These are phyloP conservation scores for Dryobota labecula DNA, from an alignment of 2,888 invertebrate genomes.

Conservation along the genomic window DNA sequence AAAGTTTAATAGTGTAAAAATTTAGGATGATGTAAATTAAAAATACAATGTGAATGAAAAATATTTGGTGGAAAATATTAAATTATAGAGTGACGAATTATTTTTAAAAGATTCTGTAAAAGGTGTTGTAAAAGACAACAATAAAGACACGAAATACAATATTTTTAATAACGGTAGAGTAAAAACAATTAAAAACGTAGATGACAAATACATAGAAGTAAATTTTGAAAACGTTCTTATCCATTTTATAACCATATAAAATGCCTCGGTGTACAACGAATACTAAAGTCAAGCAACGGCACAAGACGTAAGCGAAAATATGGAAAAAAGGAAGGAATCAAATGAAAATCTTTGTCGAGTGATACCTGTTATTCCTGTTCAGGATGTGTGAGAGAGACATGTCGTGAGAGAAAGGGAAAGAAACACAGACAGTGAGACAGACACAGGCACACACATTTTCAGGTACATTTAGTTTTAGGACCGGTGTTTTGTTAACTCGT, in stretches of 20 bases:
- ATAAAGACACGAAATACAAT: slow-evolving; percentile 8
- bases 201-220: slow-evolving; percentile 18
- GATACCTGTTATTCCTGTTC: slow-evolving; percentile 90
- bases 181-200: slow-evolving; percentile 20
- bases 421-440: slow-evolving; percentile 90
- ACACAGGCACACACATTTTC: slow-evolving; percentile 87
- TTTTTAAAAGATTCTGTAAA: slow-evolving; percentile 28
- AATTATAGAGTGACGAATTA: slow-evolving; percentile 4
- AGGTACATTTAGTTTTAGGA: slow-evolving; percentile 65
- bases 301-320: slow-evolving; percentile 85
- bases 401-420: slow-evolving; percentile 89
- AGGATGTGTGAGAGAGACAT: slow-evolving; percentile 89
- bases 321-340: slow-evolving; percentile 75
- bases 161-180: slow-evolving; percentile 7
- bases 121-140: slow-evolving; percentile 17
- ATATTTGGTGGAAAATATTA: slow-evolving; percentile 22
- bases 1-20: slow-evolving; percentile 47
- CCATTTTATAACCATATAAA: slow-evolving; percentile 42
- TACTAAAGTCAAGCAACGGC: slow-evolving; percentile 81
- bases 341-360: slow-evolving; percentile 79
- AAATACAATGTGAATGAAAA: slow-evolving; percentile 18
- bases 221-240: slow-evolving; percentile 44
- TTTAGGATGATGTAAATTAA: slow-evolving; percentile 26
- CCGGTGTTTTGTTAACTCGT: slow-evolving; percentile 46
- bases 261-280: slow-evolving; percentile 56